A percentile compares a stretch with the other conserved stretches of the same genome.
These are phyloP conservation scores for Helleia helle DNA, from an alignment of 2,888 invertebrate genomes.

Conservation along the genomic window DNA sequence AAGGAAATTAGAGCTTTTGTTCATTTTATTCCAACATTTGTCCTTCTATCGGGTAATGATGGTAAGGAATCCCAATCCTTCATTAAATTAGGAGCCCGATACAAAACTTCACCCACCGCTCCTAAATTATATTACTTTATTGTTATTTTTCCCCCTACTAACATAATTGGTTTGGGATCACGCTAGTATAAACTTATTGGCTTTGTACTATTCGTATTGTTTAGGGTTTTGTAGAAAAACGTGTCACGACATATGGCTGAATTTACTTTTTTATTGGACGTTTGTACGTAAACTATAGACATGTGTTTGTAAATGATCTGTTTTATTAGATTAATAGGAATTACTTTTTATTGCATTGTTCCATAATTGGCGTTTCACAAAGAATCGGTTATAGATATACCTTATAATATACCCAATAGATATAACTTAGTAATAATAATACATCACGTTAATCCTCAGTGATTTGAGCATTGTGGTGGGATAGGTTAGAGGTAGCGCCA, in stretches of 20 bases:
- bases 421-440: no score
- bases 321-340: no score
- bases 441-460: no score
- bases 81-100: conserved; percentile 61
- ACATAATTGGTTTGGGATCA: conserved; percentile 70
- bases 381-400: no score
- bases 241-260: conserved; percentile 13
- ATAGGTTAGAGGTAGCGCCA: no score
- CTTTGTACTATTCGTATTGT: conserved; percentile 20
- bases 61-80: conserved; percentile 44
- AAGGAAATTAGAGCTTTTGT: not conserved
- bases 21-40: conserved; percentile 24
- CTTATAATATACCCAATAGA: no score
- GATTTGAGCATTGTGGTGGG: no score
- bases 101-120: conserved; percentile 50
- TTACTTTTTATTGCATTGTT: no score
- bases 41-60: conserved; percentile 38
- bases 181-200: conserved; percentile 56
- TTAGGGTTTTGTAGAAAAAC: conserved; percentile 17
- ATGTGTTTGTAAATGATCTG: no score
- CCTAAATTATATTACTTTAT: conserved; percentile 71
- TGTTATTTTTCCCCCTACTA: conserved; percentile 69
- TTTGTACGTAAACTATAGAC: not conserved
- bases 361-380: no score
- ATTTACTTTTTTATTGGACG: conserved; percentile 4